phyloP scores from a whole-genome alignment of 2,797 vertebrate genomes.

The Mormyrus hasselquistii region DNA sequence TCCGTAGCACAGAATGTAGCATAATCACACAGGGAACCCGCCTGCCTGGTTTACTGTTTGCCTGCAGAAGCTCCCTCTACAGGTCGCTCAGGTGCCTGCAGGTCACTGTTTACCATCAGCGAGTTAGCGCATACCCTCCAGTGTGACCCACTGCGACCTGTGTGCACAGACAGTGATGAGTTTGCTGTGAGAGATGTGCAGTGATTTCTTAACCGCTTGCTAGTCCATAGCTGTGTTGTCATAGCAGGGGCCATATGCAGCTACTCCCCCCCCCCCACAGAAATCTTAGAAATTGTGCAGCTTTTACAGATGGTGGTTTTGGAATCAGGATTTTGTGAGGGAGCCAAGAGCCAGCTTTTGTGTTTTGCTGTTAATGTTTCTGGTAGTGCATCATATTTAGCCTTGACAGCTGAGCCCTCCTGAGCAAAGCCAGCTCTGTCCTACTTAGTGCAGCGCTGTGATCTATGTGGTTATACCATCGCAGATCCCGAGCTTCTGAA shows the following conservation, averaged over 20 bases:
- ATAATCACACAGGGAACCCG: background rate
- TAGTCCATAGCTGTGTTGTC: background rate
- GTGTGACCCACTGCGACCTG: background rate
- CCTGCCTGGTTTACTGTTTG: background rate
- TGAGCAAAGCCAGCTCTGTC: constrained; percentile 18
- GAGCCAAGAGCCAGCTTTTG: background rate
- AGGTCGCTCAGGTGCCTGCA: background rate
- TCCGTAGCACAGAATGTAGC: background rate
- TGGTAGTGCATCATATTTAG: constrained; percentile 19
- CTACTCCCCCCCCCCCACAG: background rate
- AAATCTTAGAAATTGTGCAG: background rate
- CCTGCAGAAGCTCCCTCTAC: background rate
- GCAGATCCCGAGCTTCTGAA: background rate
- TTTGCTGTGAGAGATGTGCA: background rate
- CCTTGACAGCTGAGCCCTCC: constrained; percentile 18
- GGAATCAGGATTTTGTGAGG: background rate
- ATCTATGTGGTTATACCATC: background rate
- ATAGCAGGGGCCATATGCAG: background rate
- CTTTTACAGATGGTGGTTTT: background rate
- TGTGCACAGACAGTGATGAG: background rate
- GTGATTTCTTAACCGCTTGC: background rate
- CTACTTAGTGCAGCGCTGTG: background rate
- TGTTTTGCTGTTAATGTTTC: constrained; percentile 12
- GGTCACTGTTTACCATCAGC: background rate
- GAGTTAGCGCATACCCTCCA: background rate